Percentiles rank a stretch among this genome's conserved stretches.
Evolutionary conservation across 2,797 vertebrate genomes (phyloP).

Genomic region (Lophotriccus pileatus): DNA sequence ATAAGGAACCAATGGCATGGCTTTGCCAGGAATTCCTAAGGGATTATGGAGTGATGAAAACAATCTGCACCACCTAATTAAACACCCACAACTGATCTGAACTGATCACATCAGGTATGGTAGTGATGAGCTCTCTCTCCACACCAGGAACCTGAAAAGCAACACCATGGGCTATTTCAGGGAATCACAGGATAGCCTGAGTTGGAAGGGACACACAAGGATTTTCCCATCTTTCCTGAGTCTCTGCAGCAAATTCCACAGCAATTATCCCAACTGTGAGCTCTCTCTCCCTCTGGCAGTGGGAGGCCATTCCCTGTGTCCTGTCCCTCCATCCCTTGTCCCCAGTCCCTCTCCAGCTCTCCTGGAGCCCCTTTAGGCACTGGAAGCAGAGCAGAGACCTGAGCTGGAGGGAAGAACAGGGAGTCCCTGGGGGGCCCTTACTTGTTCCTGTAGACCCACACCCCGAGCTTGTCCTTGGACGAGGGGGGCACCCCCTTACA

Average conservation of each 20-base stretch:
- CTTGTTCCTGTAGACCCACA: slow-evolving; percentile 95
- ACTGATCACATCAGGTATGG: neutral
- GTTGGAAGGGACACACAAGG: neutral
- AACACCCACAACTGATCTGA: neutral
- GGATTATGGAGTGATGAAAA: neutral
- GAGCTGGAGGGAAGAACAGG: neutral
- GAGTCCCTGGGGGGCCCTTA: slow-evolving; percentile 61
- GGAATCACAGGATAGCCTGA: fast-evolving
- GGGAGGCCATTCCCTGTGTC: no score
- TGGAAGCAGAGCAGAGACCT: neutral
- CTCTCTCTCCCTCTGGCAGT: no score
- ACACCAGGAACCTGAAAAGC: neutral
- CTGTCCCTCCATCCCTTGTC: no score
- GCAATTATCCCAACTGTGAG: fast-evolving
- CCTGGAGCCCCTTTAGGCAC: no score
- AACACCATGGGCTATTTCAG: neutral
- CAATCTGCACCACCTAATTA: neutral
- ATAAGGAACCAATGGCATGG: neutral
- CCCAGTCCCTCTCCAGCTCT: no score
- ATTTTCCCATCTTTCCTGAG: neutral
- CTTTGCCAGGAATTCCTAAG: neutral
- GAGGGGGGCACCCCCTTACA: slow-evolving; percentile 90
- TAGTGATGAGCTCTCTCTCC: neutral
- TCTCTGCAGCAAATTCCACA: neutral
- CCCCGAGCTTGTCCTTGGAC: slow-evolving; percentile 95